Percentiles rank a stretch among this genome's conserved stretches.
Conservation (phyloP, 2,888 invertebrate species). For the Lepidocyrtoides sp. region DNA sequence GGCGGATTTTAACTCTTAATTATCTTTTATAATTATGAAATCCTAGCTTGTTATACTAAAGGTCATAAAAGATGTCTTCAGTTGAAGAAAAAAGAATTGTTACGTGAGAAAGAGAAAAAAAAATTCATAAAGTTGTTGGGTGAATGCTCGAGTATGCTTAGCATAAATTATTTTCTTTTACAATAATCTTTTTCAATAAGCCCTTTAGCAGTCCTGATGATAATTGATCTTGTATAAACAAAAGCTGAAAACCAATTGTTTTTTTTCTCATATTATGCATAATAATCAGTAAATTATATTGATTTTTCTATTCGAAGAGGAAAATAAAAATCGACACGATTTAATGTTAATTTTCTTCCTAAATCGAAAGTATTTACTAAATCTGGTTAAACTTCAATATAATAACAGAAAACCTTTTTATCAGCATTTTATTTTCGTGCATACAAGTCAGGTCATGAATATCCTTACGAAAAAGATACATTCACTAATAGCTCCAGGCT, state of each 20-base stretch:
- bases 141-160: not conserved
- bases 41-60: not conserved
- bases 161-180: not conserved
- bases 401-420: not conserved
- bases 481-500: constrained; percentile 53
- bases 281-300: not conserved
- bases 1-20: constrained; percentile 42
- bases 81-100: not conserved
- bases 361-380: not conserved
- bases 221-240: constrained; percentile 22
- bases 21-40: constrained; percentile 39
- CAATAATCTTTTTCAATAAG: not conserved
- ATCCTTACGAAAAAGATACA: not conserved
- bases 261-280: constrained; percentile 4
- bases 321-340: constrained; percentile 22
- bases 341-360: constrained; percentile 4
- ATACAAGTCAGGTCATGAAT: not conserved
- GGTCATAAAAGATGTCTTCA: too few species aligned
- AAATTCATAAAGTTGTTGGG: not conserved
- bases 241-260: not conserved
- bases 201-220: not conserved
- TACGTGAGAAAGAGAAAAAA: not conserved
- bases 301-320: not conserved
- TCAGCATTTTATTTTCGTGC: constrained; percentile 47
- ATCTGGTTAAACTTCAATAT: constrained; percentile 52